Evolutionary conservation across 2,888 invertebrate species (phyloP).

Genomic region (Endomychus coccineus): DNA sequence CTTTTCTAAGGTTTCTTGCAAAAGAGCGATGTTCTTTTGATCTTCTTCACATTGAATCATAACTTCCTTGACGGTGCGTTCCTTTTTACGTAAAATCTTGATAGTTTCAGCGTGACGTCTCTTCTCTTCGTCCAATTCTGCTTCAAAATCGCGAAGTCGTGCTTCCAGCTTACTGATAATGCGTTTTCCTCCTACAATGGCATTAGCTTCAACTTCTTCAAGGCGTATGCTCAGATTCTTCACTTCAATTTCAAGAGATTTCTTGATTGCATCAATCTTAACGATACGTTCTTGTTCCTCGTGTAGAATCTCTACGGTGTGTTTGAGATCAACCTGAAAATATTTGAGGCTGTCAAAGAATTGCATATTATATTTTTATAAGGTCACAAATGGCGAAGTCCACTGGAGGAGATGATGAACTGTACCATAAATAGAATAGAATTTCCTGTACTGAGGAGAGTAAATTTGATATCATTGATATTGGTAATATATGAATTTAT

Average conservation of each 20-base stretch:
- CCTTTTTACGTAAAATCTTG: constrained; percentile 97
- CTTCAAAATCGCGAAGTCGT: constrained; percentile 87
- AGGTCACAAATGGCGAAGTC: too few relatives aligned
- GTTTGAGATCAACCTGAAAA: constrained; percentile 77
- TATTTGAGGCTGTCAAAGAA: background rate
- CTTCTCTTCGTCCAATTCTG: constrained; percentile 94
- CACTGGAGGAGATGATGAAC: too few relatives aligned
- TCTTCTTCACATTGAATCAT: constrained; percentile 94
- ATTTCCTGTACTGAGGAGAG: too few relatives aligned
- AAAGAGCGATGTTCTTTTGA: constrained; percentile 87
- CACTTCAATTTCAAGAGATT: constrained; percentile 94
- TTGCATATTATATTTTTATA: too few relatives aligned
- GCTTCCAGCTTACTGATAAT: constrained; percentile 97
- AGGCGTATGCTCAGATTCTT: constrained; percentile 89
- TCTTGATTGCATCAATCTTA: constrained; percentile 96
- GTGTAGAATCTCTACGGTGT: constrained; percentile 87
- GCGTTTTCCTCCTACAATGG: constrained; percentile 92
- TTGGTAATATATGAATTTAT: too few relatives aligned
- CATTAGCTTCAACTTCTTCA: constrained; percentile 95
- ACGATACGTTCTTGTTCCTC: constrained; percentile 95
- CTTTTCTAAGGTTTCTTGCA: constrained; percentile 88
- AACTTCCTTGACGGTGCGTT: constrained; percentile 91
- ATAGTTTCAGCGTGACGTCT: constrained; percentile 95
- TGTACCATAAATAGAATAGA: too few relatives aligned
- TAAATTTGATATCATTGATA: too few relatives aligned